Conservation (phyloP, 2,113 vertebrate genomes). For the Echinops telfairi region DNA sequence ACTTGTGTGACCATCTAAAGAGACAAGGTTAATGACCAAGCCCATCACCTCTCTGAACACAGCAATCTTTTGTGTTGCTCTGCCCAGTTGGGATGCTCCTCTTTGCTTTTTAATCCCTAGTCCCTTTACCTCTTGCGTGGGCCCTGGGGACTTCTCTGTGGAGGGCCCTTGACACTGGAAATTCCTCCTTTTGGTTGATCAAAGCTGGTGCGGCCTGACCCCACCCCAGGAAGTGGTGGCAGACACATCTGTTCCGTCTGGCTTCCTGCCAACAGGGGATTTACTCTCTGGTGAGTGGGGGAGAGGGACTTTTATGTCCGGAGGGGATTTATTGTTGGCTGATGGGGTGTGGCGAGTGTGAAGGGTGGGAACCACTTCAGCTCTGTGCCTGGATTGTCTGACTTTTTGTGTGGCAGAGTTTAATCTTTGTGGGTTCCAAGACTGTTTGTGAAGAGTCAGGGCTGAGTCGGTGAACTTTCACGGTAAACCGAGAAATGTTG, state of each 20-base stretch:
- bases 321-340: slow-evolving; percentile 83
- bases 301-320: slow-evolving; percentile 79
- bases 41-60: slow-evolving; percentile 13
- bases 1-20: background rate
- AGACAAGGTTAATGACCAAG: slow-evolving; percentile 37
- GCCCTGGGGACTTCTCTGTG: slow-evolving; percentile 60
- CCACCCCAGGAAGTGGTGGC: slow-evolving; percentile 81
- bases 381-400: slow-evolving; percentile 70
- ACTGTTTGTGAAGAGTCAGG: slow-evolving; percentile 69
- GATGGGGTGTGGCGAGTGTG: slow-evolving; percentile 80
- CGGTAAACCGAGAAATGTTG: slow-evolving; percentile 54
- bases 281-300: slow-evolving; percentile 75
- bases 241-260: slow-evolving; percentile 83
- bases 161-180: slow-evolving; percentile 74
- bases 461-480: slow-evolving; percentile 68
- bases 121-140: slow-evolving; percentile 66
- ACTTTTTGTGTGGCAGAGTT: slow-evolving; percentile 76
- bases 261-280: slow-evolving; percentile 82
- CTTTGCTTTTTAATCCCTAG: slow-evolving; percentile 62
- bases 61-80: slow-evolving; percentile 50
- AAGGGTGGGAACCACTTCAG: slow-evolving; percentile 78
- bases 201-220: slow-evolving; percentile 79
- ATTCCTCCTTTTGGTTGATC: slow-evolving; percentile 82
- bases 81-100: slow-evolving; percentile 47
- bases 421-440: slow-evolving; percentile 76